Evolutionary conservation across 2,888 invertebrate genomes (phyloP).

Genomic region (Watsonalla binaria): DNA sequence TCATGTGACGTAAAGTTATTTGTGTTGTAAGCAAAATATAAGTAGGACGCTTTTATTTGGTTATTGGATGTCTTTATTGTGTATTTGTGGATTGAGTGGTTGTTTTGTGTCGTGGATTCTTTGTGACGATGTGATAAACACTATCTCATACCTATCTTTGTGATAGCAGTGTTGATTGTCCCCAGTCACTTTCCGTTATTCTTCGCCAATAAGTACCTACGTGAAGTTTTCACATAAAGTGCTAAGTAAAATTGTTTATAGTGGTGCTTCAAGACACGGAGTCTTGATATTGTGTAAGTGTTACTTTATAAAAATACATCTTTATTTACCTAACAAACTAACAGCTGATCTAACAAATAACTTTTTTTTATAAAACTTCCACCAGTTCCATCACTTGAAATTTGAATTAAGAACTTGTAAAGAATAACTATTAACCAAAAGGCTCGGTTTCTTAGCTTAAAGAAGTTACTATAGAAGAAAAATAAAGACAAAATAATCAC

Average conservation of each 20-base stretch:
- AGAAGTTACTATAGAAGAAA: no score
- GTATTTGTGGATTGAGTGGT: constrained; percentile 47
- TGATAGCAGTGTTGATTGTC: constrained; percentile 43
- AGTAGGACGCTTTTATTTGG: constrained; percentile 43
- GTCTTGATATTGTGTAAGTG: constrained; percentile 24
- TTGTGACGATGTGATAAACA: constrained; percentile 63
- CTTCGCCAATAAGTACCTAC: constrained; percentile 16
- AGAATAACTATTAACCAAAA: no score
- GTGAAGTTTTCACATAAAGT: constrained; percentile 17
- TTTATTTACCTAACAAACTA: constrained; percentile 17
- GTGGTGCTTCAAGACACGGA: constrained; percentile 8
- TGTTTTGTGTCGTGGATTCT: constrained; percentile 66
- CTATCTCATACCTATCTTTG: constrained; percentile 39
- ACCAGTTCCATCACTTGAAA: no score
- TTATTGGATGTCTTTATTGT: constrained; percentile 44
- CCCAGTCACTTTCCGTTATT: constrained; percentile 28
- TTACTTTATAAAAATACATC: constrained; percentile 14
- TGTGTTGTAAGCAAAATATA: constrained; percentile 36
- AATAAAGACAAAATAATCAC: no score
- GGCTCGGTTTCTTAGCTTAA: no score
- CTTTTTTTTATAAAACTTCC: no score
- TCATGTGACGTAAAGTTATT: constrained; percentile 33
- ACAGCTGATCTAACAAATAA: no score
- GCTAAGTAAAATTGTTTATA: constrained; percentile 23
- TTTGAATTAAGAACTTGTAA: no score